A percentile compares a stretch with the other conserved stretches of the same genome.
Conservation (phyloP, 2,797 vertebrate genomes). For the Smutsia gigantea region DNA sequence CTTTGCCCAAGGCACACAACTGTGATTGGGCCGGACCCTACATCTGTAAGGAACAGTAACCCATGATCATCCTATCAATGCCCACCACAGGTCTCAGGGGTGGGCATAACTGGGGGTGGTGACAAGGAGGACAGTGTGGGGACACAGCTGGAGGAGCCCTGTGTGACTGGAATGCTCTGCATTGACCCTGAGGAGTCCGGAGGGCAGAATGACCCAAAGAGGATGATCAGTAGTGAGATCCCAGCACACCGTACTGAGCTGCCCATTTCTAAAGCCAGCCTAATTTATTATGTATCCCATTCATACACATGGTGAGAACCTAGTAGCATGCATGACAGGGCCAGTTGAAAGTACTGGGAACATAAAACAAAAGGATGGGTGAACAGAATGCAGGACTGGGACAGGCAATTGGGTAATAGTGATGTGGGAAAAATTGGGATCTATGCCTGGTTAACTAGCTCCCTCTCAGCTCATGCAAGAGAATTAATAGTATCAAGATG, state of each 20-base stretch:
- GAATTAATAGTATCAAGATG: not conserved
- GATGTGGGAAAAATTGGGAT: not conserved
- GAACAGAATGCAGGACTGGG: not conserved
- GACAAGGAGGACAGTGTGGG: accelerated
- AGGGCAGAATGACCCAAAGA: not conserved
- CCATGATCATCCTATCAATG: accelerated
- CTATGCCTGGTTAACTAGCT: not conserved
- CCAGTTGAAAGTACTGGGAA: not conserved
- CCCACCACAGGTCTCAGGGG: too few species aligned
- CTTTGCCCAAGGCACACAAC: too few species aligned
- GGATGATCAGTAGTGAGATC: not conserved
- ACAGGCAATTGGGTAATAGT: not conserved
- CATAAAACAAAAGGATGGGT: not conserved
- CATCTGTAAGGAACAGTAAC: not conserved
- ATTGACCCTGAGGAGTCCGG: not conserved
- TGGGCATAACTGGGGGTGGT: too few species aligned
- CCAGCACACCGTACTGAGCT: not conserved
- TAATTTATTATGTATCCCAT: too few species aligned
- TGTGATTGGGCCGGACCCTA: accelerated
- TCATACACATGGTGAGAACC: not conserved
- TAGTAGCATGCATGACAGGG: not conserved
- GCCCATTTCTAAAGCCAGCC: not conserved
- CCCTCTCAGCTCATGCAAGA: not conserved
- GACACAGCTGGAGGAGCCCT: not conserved
- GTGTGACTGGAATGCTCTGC: too few species aligned